Conservation (phyloP, 2,113 vertebrate genomes). For the Ramphastos sulfuratus region DNA sequence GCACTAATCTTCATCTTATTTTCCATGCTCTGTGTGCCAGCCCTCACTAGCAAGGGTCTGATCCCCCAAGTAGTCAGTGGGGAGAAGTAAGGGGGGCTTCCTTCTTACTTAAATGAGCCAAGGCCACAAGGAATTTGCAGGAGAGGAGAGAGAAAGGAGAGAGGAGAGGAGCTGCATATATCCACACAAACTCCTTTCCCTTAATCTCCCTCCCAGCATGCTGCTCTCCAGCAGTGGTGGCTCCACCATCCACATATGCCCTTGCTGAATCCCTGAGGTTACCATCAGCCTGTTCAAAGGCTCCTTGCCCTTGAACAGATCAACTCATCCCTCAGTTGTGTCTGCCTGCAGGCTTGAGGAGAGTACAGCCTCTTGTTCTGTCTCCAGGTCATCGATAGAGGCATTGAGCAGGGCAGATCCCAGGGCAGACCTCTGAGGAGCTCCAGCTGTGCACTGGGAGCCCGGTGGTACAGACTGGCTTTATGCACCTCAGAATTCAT, state of each 20-base stretch:
- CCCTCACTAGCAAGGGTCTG: background rate
- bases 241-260: background rate
- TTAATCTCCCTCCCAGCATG: background rate
- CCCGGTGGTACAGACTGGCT: background rate
- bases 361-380: background rate
- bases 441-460: background rate
- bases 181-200: background rate
- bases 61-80: background rate
- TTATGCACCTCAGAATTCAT: background rate
- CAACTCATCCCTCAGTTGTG: background rate
- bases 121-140: background rate
- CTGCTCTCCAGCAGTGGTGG: background rate
- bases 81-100: background rate
- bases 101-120: background rate
- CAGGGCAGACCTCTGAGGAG: background rate
- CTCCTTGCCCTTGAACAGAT: background rate
- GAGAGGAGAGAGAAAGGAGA: background rate
- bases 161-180: background rate
- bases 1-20: slow-evolving; percentile 39
- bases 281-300: background rate
- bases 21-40: background rate
- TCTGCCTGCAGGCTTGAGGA: background rate
- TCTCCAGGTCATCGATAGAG: background rate
- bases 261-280: background rate
- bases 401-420: background rate